phyloP scores from a whole-genome alignment of 2,113 vertebrate species.

The Oenanthe oenanthe region DNA sequence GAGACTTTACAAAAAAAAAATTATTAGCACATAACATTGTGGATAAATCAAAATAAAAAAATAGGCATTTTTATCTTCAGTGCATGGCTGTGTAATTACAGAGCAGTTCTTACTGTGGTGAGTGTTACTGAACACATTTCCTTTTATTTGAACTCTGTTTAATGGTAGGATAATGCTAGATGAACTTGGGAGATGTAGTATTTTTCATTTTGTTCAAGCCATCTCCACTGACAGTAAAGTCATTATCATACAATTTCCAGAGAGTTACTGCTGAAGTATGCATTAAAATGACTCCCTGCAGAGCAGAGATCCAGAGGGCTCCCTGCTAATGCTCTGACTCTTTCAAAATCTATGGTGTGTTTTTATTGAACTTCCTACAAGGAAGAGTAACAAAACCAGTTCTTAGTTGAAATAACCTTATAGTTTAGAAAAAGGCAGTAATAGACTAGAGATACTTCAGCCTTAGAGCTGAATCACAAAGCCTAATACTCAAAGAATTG shows the following conservation, averaged over 20 bases:
- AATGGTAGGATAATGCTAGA: conserved; percentile 23
- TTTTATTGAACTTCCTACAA: conserved; percentile 11
- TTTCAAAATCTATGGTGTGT: not conserved
- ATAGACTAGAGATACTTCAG: not conserved
- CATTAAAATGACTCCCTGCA: conserved; percentile 49
- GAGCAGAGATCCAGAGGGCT: conserved; percentile 33
- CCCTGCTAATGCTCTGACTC: not conserved
- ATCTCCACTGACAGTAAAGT: conserved; percentile 37
- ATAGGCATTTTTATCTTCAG: not conserved
- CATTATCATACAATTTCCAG: conserved; percentile 27
- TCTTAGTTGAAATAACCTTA: conserved; percentile 13
- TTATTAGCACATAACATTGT: not conserved
- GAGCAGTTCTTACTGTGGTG: not conserved
- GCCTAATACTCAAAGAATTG: not conserved
- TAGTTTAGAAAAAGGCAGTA: not conserved
- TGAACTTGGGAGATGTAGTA: conserved; percentile 23
- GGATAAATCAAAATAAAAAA: not conserved
- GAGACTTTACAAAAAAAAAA: not conserved
- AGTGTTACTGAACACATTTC: not conserved
- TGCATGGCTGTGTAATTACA: not conserved
- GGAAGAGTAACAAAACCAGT: conserved; percentile 17
- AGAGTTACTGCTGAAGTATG: conserved; percentile 44
- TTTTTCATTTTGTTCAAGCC: conserved; percentile 34
- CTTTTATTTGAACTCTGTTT: conserved; percentile 6
- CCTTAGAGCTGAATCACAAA: not conserved